Percentiles rank a stretch among this genome's conserved stretches.
Conservation (phyloP, 23 tunicate genomes). For the Aplidium turbinatum region DNA sequence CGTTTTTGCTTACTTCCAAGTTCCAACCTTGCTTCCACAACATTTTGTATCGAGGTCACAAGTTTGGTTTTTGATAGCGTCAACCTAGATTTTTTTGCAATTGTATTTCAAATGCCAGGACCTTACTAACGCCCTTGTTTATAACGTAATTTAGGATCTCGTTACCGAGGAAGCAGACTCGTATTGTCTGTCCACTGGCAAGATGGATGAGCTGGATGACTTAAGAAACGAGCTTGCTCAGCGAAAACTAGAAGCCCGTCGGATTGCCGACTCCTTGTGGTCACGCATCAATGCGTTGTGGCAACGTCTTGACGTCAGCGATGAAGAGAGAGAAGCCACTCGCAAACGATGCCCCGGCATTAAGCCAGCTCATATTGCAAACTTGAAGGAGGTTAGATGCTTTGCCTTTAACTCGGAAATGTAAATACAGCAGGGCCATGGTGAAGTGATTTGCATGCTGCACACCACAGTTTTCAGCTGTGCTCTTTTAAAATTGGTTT, state of each 20-base stretch:
- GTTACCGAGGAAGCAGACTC: slow-evolving; percentile 54
- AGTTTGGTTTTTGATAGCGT: too few relatives aligned
- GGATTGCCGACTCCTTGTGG: slow-evolving; percentile 57
- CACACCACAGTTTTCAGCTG: too few relatives aligned
- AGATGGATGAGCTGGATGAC: slow-evolving; percentile 65
- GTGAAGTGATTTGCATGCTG: too few relatives aligned
- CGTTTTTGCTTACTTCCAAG: too few relatives aligned
- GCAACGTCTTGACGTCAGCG: slow-evolving; percentile 62
- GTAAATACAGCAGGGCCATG: too few relatives aligned
- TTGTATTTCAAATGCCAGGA: too few relatives aligned
- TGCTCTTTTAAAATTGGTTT: too few relatives aligned
- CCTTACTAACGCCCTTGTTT: too few relatives aligned
- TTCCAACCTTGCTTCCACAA: too few relatives aligned
- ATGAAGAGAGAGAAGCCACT: slow-evolving; percentile 24
- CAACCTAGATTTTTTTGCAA: too few relatives aligned
- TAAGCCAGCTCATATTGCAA: slow-evolving; percentile 42
- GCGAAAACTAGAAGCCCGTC: slow-evolving; percentile 40
- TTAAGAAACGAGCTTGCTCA: slow-evolving; percentile 43
- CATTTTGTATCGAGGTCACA: too few relatives aligned
- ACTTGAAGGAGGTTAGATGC: slow-evolving; percentile 41
- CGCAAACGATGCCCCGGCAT: slow-evolving; percentile 46
- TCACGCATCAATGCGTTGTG: slow-evolving; percentile 50
- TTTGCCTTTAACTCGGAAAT: not conserved
- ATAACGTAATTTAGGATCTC: slow-evolving; percentile 52
- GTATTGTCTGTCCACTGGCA: slow-evolving; percentile 43